A percentile compares a stretch with the other conserved stretches of the same genome.
Evolutionary conservation across 2,888 invertebrate species (phyloP).

Genomic region (Xestia xanthographa): DNA sequence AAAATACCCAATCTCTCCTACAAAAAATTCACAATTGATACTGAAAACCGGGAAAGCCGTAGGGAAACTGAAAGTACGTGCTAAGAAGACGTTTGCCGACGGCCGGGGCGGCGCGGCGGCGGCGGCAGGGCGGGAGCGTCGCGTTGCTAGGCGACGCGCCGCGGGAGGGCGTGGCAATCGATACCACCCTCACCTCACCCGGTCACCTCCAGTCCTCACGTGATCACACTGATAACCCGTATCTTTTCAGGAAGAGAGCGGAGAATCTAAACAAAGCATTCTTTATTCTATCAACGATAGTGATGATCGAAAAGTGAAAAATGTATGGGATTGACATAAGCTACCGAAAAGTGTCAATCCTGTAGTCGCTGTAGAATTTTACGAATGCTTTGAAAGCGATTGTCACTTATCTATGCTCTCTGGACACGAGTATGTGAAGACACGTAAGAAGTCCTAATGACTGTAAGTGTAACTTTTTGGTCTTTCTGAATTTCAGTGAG

Average conservation of each 20-base stretch:
- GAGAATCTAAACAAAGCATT: not conserved
- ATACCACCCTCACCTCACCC: conserved; percentile 90
- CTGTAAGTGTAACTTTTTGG: not conserved
- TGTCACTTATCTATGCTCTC: not conserved
- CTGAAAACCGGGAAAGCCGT: conserved; percentile 35
- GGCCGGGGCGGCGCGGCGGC: conserved; percentile 72
- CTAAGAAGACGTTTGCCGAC: conserved; percentile 68
- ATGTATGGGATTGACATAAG: not conserved
- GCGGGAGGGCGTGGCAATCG: conserved; percentile 93
- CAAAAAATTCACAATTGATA: conserved; percentile 24
- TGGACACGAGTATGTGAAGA: not conserved
- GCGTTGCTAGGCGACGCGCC: conserved; percentile 90
- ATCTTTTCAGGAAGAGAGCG: conserved; percentile 12
- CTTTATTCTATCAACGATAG: not conserved
- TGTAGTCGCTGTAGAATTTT: not conserved
- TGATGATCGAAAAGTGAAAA: not conserved
- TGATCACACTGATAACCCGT: conserved; percentile 76
- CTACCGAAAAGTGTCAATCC: not conserved
- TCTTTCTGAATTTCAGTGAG: not conserved
- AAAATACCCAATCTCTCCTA: not conserved
- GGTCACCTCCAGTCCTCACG: conserved; percentile 76
- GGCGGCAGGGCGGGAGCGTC: conserved; percentile 71
- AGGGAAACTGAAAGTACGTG: conserved; percentile 56
- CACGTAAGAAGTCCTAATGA: not conserved
- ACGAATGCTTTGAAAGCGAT: not conserved